Base-by-base conservation (phyloP, 2,113 vertebrate species). In the Merops nubicus region DNA sequence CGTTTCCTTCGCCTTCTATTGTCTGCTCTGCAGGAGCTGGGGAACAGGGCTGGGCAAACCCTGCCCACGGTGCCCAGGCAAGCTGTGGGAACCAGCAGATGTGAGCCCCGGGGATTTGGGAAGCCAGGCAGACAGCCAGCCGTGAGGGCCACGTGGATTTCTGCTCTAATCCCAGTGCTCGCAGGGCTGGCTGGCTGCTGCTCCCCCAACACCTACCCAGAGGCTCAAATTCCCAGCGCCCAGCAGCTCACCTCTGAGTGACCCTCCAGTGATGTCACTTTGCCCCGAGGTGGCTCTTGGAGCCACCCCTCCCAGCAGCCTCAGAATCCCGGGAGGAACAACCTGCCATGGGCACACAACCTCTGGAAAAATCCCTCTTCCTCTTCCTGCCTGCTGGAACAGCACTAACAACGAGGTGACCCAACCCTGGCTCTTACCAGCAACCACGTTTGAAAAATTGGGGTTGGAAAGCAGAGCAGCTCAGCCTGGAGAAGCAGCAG, bases 311-410 rank as follows among this genome's bases (percentile, higher is more conserved):
- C 20, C 47, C 36, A 4, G 78, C 25, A 23, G 13, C 77, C 21
- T 25, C 51, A 53, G 84, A 8, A 14, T 14, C 22, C 63, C 38
- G 7, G n/a, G 20, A 43, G 74, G 48, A 69, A 70, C 1, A 17
- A 31, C 50, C 31, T 12, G 74, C 0, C 0, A 33, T 0, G 2
- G 63, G 29, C 73, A 57, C 38, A 2, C 4, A 1, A 36, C 14
- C n/a, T 33, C 63, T 38, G 63, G 45, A 60, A 59, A 65, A 60
- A 67, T 7, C 38, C 38, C 25, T 31, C 42, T 28, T 45, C 21
- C 42, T 47, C 59, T 18, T 64, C 60, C 54, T 21, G 14, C 50
- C 54, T 2, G 12, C 33, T 6, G 15, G 74, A 65, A 16, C 36
- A 29, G 53, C 0, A 2, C n/a, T 28, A 47, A 48, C 12, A 31